Percentiles rank a stretch among this genome's conserved stretches.
Conservation (phyloP, 1,140 invertebrate genomes). For the Chrysoperla carnea region DNA sequence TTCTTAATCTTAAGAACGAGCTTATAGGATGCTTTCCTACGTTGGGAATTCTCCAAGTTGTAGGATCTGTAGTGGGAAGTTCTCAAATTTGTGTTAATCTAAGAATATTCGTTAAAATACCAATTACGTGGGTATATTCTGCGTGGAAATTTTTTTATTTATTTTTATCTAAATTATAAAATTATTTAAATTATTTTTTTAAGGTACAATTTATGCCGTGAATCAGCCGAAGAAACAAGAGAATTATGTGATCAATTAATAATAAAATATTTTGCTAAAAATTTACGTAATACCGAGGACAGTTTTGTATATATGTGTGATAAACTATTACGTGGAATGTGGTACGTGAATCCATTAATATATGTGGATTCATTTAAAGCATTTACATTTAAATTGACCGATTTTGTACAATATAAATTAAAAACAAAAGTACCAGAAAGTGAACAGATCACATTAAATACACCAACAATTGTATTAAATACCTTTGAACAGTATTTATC, state of each 20-base stretch:
- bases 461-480: not conserved
- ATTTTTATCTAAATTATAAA: no score
- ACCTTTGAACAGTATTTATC: not conserved
- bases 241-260: constrained; percentile 14
- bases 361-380: not conserved
- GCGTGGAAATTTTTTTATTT: no score
- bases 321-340: constrained; percentile 15
- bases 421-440: not conserved
- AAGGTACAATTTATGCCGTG: constrained; percentile 11
- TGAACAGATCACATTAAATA: not conserved
- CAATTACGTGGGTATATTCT: no score
- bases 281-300: constrained; percentile 7
- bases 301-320: constrained; percentile 12
- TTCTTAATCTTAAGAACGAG: no score
- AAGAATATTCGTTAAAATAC: no score
- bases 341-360: constrained; percentile 6
- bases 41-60: no score
- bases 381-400: not conserved
- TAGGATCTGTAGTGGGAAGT: no score
- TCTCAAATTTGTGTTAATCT: no score
- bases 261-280: constrained; percentile 7
- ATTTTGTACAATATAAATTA: not conserved
- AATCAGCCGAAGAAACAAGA: constrained; percentile 16
- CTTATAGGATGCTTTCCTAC: no score
- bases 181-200: no score